Percentiles rank a stretch among this genome's conserved stretches.
These are phyloP conservation scores for Knipowitschia caucasica DNA, from an alignment of 2,797 vertebrate genomes.

Conservation along the genomic window DNA sequence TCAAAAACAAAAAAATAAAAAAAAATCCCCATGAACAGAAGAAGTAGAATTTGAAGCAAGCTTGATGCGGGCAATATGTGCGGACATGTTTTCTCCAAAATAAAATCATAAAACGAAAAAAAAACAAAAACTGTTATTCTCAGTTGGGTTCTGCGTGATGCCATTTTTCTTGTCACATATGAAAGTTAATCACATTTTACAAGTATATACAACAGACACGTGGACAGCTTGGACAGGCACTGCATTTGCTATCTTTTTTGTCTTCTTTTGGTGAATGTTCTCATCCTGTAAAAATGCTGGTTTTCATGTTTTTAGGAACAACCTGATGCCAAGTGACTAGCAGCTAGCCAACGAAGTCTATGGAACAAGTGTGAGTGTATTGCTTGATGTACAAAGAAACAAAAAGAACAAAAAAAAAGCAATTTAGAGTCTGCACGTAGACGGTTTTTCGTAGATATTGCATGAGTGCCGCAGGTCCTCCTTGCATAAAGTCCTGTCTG, in stretches of 20 bases:
- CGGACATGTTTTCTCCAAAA: slow-evolving; percentile 73
- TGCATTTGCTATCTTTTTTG: slow-evolving; percentile 85
- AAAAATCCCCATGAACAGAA: slow-evolving; percentile 4
- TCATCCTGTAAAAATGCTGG: slow-evolving; percentile 79
- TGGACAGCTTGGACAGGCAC: slow-evolving; percentile 98
- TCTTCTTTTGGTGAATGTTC: slow-evolving; percentile 76
- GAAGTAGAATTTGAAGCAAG: slow-evolving; percentile 73
- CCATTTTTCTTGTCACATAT: slow-evolving; percentile 80
- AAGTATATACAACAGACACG: slow-evolving; percentile 90
- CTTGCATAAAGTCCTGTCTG: slow-evolving; percentile 70
- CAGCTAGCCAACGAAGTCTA: slow-evolving; percentile 80
- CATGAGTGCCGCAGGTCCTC: slow-evolving; percentile 87
- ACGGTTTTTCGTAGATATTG: slow-evolving; percentile 82
- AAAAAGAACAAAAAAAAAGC: slow-evolving; percentile 75
- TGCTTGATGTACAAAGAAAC: slow-evolving; percentile 81
- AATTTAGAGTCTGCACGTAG: slow-evolving; percentile 64
- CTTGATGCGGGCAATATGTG: slow-evolving; percentile 77
- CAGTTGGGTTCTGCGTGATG: slow-evolving; percentile 79
- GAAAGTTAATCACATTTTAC: slow-evolving; percentile 84
- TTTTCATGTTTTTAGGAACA: slow-evolving; percentile 85
- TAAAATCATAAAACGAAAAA: slow-evolving; percentile 74
- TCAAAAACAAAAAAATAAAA: too few relatives aligned
- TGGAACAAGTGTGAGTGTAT: slow-evolving; percentile 57
- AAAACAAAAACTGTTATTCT: slow-evolving; percentile 62
- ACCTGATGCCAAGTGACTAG: slow-evolving; percentile 83